A percentile compares a stretch with the other conserved stretches of the same genome.
These are phyloP conservation scores for Holcopasites calliopsidis DNA, from an alignment of 1,140 invertebrate genomes.

Conservation along the genomic window DNA sequence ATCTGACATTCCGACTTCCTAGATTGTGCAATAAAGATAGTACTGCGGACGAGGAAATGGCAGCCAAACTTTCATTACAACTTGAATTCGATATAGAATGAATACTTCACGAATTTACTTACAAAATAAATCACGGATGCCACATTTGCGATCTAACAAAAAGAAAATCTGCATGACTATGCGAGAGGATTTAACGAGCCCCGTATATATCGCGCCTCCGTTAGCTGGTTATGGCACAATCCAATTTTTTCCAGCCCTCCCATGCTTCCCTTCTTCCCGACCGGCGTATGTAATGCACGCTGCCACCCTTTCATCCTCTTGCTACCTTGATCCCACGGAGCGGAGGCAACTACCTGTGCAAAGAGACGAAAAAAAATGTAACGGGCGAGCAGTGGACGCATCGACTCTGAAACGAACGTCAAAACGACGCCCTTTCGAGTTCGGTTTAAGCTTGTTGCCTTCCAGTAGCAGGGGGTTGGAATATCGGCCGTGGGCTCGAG, in stretches of 20 bases:
- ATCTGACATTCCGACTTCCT: too few relatives aligned
- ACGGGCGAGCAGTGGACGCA: conserved; percentile 58
- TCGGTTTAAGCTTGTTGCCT: conserved; percentile 46
- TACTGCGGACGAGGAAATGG: too few relatives aligned
- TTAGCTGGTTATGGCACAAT: conserved; percentile 47
- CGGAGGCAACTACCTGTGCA: conserved; percentile 66
- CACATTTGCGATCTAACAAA: too few relatives aligned
- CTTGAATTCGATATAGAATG: too few relatives aligned
- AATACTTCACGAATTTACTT: too few relatives aligned
- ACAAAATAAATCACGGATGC: too few relatives aligned
- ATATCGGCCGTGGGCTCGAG: conserved; percentile 1
- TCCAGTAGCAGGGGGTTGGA: background rate
- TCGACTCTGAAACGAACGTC: conserved; percentile 37
- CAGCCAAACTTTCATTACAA: too few relatives aligned
- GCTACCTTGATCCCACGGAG: conserved; percentile 51
- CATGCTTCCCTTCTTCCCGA: background rate
- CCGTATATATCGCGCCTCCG: conserved; percentile 57
- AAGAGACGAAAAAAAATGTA: conserved; percentile 65
- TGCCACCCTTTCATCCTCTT: conserved; percentile 55
- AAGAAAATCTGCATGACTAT: conserved; percentile 61
- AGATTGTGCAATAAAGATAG: too few relatives aligned
- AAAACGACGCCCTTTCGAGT: conserved; percentile 28
- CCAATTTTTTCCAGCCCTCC: conserved; percentile 57
- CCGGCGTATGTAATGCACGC: conserved; percentile 52
- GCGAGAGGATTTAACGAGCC: conserved; percentile 63